These are phyloP conservation scores for Eurytoma californica DNA, from an alignment of 2,888 invertebrate species.

Conservation along the genomic window DNA sequence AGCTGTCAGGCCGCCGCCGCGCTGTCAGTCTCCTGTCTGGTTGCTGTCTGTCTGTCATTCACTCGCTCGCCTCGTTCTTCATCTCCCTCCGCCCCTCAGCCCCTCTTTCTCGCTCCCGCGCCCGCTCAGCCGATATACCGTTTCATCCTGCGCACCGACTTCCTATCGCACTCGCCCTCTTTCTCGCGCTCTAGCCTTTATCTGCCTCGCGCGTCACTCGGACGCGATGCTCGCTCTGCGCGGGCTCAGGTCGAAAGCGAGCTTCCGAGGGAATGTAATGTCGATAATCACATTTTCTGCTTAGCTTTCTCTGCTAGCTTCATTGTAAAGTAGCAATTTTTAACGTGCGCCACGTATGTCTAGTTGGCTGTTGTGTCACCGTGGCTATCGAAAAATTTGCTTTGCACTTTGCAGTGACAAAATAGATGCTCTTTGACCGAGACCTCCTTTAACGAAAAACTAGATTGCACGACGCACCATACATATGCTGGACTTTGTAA, in stretches of 20 bases:
- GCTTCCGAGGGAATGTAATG: constrained; percentile 21
- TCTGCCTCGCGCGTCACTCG: constrained; percentile 35
- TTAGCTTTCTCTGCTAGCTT: background rate
- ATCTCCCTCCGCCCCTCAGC: constrained; percentile 62
- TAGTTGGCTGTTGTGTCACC: too few species aligned
- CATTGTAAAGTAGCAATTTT: too few species aligned
- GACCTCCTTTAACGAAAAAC: too few species aligned
- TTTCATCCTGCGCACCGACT: background rate
- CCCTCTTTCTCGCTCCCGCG: constrained; percentile 41
- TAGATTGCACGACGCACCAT: too few species aligned
- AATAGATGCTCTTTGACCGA: too few species aligned
- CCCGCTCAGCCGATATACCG: background rate
- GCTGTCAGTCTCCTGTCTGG: constrained; percentile 78
- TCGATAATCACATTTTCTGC: constrained; percentile 39
- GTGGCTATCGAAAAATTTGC: too few species aligned
- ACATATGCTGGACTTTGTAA: too few species aligned
- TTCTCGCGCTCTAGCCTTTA: constrained; percentile 23
- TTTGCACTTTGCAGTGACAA: too few species aligned
- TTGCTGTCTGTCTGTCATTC: constrained; percentile 72
- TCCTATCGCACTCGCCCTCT: constrained; percentile 1
- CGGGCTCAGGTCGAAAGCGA: constrained; percentile 26
- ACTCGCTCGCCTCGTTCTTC: constrained; percentile 56
- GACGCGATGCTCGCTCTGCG: background rate
- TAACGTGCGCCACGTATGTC: too few species aligned
- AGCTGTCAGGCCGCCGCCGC: constrained; percentile 77